Evolutionary conservation across 2,888 invertebrate species (phyloP), one percentile per base, ranked within the genome.

Genomic region (Neria commutata): DNA sequence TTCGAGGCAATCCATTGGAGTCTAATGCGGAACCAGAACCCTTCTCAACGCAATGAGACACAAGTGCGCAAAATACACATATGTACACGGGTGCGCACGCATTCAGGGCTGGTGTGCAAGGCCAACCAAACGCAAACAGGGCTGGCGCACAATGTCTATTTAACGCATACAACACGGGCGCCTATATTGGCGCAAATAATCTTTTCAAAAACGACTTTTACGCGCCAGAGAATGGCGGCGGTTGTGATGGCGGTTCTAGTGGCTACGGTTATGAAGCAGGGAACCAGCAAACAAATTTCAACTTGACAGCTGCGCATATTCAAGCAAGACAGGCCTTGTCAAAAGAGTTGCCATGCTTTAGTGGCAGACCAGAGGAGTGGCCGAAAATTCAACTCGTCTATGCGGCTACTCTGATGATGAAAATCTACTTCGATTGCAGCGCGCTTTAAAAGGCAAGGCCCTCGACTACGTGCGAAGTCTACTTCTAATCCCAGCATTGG

Each of bases 401-500:
- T 11, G 6, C 29, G 29, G 11, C 29, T n/a, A n/a, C n/a, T n/a
- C n/a, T n/a, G n/a, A n/a, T n/a, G n/a, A 48, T 14, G 17, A 56
- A 16, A 48, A 34, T 17, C 25, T 56, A 24, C 16, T 56, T n/a
- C 25, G 49, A 33, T 45, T 55, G 16, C 47, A 55, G 29, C 46
- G 10, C 17, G 33, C 29, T 11, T 45, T 55, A 17, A 54, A 40
- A 25, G 53, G 42, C 16, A 40, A 42, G 21, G 53, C 53, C 3
- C n/a, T 37, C 6, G n/a, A 53, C 5, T n/a, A 37, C 14, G 53
- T 52, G 5, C 37, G 25, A 37, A 52, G 25, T 14, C 37, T 23
- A n/a, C n/a, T 53, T 14, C n/a, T 57, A 8, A 19, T 58, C 16
- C 49, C 58, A 16, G 46, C 50, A 26, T 25, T 58, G 3, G 58